A percentile compares a stretch with the other conserved stretches of the same genome.
Evolutionary conservation across 2,113 vertebrate species (phyloP).

Genomic region (Peromyscus leucopus): DNA sequence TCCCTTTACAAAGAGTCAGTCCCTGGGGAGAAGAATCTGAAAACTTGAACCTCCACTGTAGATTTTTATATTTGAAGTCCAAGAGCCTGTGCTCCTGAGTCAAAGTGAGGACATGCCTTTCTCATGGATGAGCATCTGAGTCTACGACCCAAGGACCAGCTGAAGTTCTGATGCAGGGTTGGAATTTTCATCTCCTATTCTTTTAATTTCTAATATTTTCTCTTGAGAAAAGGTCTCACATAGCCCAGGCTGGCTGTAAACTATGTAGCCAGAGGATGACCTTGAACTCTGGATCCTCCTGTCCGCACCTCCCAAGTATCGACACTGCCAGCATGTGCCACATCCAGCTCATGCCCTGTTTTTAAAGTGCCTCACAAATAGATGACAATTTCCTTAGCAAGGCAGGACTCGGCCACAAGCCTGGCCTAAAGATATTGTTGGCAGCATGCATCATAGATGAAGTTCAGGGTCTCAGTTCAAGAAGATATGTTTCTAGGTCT

Average conservation of each 20-base stretch:
- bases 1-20: not conserved
- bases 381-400: constrained; percentile 56
- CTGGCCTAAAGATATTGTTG: constrained; percentile 11
- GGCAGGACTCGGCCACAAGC: constrained; percentile 27
- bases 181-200: constrained; percentile 12
- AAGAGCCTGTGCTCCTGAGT: not conserved
- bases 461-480: not conserved
- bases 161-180: constrained; percentile 7
- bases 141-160: not conserved
- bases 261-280: not conserved
- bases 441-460: constrained; percentile 3
- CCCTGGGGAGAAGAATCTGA: constrained; percentile 1
- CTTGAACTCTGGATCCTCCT: not conserved
- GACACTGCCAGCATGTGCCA: not conserved
- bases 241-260: not conserved
- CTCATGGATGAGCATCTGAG: constrained; percentile 2
- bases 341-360: not conserved
- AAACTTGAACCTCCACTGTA: constrained; percentile 23
- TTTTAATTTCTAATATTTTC: not conserved
- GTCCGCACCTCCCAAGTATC: not conserved
- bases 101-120: constrained; percentile 21
- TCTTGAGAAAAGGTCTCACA: not conserved
- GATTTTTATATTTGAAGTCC: not conserved
- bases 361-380: constrained; percentile 39
- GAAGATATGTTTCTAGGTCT: constrained; percentile 31